Base-by-base conservation (phyloP, 2,113 vertebrate species). In the Panthera uncia region DNA sequence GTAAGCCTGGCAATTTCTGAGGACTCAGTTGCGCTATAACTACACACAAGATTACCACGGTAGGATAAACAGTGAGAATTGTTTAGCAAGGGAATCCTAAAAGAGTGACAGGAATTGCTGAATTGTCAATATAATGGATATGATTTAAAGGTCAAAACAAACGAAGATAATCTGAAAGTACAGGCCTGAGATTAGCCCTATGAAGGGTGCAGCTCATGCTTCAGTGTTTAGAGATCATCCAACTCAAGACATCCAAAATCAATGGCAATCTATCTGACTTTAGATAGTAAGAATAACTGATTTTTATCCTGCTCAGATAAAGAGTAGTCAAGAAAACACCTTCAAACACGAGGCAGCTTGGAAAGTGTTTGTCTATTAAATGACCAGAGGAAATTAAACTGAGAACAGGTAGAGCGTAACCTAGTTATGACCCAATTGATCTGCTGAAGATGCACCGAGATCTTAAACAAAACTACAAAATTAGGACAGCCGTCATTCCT, bases 301-400 rank as follows among this genome's bases (percentile, higher is more conserved):
- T 23, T 61, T 61, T 23, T 61, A 61, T 61, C 57, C 57, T 79
- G 2, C 13, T 80, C 50, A 95, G 71, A 73, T 83, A 96, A 93
- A 96, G 95, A 89, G 0, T 7, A 25, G 80, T 65, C 25, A 91
- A 80, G 61, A 38, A 92, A 92, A 92, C 36, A 57, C 13, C 96
- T 95, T 55, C 4, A 3, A 69, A 95, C 16, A 71, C 3, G 83
- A 76, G 81, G 1, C 18, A 93, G 12, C 3, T 94, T 96, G 33
- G 36, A 50, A 89, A 50, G 55, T 33, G 76, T n/a, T 13, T 90
- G 63, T 25, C 27, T 90, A 41, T 38, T 76, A 79, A 79, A 78
- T 73, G 81, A 73, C 15, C 25, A 79, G 68, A 73, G 36, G 86
- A 97, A 98, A 97, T 84, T 69, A 92, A 87, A 68, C 33, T 23